Evolutionary conservation across 1,140 invertebrate genomes (phyloP), one percentile per base, ranked within the genome.

Genomic region (Drosophila paulistorum): DNA sequence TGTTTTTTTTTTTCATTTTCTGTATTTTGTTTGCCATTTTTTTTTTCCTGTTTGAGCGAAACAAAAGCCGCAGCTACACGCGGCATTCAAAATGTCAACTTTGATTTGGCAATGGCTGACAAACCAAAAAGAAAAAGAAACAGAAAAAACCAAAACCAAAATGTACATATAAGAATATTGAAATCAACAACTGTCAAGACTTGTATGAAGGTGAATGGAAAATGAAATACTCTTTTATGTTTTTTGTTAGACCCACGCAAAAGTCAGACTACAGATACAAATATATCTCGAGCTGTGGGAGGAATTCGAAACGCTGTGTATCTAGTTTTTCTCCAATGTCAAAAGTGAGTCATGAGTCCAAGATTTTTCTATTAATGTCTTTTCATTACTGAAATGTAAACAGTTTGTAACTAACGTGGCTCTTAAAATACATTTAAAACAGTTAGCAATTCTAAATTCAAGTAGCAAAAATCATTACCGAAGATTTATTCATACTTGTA

Each of bases 81-180:
- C 65, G 68, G 68, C 59, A 64, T 55, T 70, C 48, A 35, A 79
- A 83, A 68, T 70, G 77, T 68, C 73, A 80, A 59, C 42, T 67
- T 54, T 41, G 35, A 51, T 51, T 51, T 51, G 45, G 9, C 17
- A 48, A 14, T 17, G 42, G 7, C 2, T 45, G 41, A 17, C 5
- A 45, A 35, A 37, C 2, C n/a, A 14, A 45, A 45, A 17, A 45
- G 14, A 23, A 14, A 45, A n/a, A 45, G 14, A 45, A 45, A 45
- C 4, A 14, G 42, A 14, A 14, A 45, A 1, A 26, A 26, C 9
- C 11, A n/a, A 26, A 14, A 20, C 30, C 30, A 23, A 48, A 48
- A 20, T 48, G 42, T 48, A 48, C 42, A 48, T 48, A 48, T 48
- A 48, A 48, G 45, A 23, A 51, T 51, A 51, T 51, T 20, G 17